Evolutionary conservation across 1,140 invertebrate genomes (phyloP), one percentile per base, ranked within the genome.

Genomic region (Euura saliciscinereae): DNA sequence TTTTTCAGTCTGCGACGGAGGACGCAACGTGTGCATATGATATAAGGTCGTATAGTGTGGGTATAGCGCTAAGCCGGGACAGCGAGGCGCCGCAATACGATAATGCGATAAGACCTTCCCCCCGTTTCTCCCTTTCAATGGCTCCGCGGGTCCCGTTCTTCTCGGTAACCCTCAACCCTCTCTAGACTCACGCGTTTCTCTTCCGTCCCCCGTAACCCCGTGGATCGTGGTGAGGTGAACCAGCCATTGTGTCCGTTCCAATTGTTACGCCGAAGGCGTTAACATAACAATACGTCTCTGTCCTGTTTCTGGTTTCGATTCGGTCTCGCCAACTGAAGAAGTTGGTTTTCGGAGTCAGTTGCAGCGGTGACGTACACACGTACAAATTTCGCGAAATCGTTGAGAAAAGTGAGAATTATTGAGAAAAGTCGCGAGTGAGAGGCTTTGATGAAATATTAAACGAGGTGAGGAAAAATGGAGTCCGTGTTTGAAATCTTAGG

Each of bases 211-310:
- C 72, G 73, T 64, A 69, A 74, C 71, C 74, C 71, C 66, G 45
- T 45, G 42, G 42, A 43, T 13, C 66, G 71, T 59, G 44, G 64
- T 46, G 44, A 75, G 79, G 74, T 82, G 78, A 84, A 81, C 82
- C 78, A 78, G 74, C 81, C 77, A 85, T 86, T 85, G 84, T 85
- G 74, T 74, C 74, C 77, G 77, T 78, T 80, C 74, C 83, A 78
- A 86, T 86, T 86, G 84, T 86, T 84, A 84, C 82, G 80, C 78
- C 77, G 76, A 76, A 74, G 76, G 78, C 79, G 81, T 86, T 86
- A 85, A 85, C 85, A 86, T 86, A 85, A 86, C 84, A 86, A 86
- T 83, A 76, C 79, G 8, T 28, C 68, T 59, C 51, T 59, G 51
- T 59, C 51, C 51, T 59, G 51, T 59, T 59, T 59, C 51, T 59